Evolutionary conservation across 2,888 invertebrate genomes (phyloP), one percentile per base, ranked within the genome.

Genomic region (Amphipyra berbera): DNA sequence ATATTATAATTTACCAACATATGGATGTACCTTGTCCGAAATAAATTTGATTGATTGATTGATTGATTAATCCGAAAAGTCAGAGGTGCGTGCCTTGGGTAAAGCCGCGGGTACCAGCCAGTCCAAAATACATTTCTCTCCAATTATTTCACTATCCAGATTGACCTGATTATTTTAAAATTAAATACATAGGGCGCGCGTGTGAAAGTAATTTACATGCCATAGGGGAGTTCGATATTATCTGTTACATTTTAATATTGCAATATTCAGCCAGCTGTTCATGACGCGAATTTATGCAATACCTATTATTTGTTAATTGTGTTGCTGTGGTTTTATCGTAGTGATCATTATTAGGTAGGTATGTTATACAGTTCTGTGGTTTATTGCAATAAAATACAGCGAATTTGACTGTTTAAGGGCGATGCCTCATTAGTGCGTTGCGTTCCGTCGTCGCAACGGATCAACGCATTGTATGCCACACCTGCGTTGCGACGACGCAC

Each of bases 191-290:
- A 60, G 48, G 42, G 52, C 54, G 35, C 10, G 57, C 57, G 61
- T 61, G 64, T 46, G 61, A 68, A 76, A 76, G 62, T 76, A 76
- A 76, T 76, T 76, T 76, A 76, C 61, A 55, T 37, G 45, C 49
- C 68, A 68, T 79, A 76, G 59, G 79, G 79, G 76, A 76, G 13
- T 47, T 46, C 35, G 64, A 61, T 68, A 72, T 30, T 7, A 30
- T 73, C 79, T 46, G 60, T 54, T 68, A 59, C 65, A 79, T 76
- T 73, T 59, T 65, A 68, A 59, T 76, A 76, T 55, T 49, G n/a
- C 45, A 8, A 50, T 60, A 60, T 53, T 46, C 55, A 33, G 45
- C 56, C 38, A 27, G 47, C 33, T 66, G 52, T 40, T 57, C 59
- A 13, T 56, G 37, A 40, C 21, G 52, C 49, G 21, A 59, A n/a